Percentiles rank a stretch among this genome's conserved stretches.
These are phyloP conservation scores for Leontopithecus rosalia DNA, from an alignment of 2,797 vertebrate genomes.

Conservation along the genomic window DNA sequence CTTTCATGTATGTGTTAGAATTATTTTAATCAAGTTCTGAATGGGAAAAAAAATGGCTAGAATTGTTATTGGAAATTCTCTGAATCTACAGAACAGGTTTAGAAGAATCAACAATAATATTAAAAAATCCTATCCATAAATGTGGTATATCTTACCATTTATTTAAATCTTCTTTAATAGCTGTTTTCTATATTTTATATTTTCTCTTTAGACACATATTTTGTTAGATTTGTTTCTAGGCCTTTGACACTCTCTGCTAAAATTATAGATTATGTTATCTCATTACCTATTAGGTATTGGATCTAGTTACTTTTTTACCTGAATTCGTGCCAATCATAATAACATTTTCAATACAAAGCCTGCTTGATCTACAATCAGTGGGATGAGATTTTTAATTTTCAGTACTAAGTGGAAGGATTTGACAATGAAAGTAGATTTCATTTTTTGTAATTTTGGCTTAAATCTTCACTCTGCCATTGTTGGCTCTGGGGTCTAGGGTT, in stretches of 20 bases:
- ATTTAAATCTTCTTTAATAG: not conserved
- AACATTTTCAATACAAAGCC: not conserved
- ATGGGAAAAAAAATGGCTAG: not conserved
- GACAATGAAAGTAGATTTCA: not conserved
- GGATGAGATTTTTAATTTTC: not conserved
- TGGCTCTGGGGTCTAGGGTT: not conserved
- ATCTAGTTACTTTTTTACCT: not conserved
- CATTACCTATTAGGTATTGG: not conserved
- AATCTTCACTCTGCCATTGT: not conserved
- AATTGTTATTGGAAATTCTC: not conserved
- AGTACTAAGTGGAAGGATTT: not conserved
- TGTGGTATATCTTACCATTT: not conserved
- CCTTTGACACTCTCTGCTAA: not conserved
- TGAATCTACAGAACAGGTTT: not conserved
- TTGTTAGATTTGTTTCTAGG: slow-evolving; percentile 12
- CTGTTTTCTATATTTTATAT: not conserved
- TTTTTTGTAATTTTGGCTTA: not conserved
- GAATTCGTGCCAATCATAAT: not conserved
- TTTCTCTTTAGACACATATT: not conserved
- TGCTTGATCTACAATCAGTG: not conserved
- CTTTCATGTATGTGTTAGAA: not conserved
- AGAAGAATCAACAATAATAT: not conserved
- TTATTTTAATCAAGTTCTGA: slow-evolving; percentile 43
- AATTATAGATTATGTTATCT: not conserved
- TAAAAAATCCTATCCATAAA: slow-evolving; percentile 38